Evolutionary conservation across 2,113 vertebrate genomes (phyloP).

Genomic region (Pica pica): DNA sequence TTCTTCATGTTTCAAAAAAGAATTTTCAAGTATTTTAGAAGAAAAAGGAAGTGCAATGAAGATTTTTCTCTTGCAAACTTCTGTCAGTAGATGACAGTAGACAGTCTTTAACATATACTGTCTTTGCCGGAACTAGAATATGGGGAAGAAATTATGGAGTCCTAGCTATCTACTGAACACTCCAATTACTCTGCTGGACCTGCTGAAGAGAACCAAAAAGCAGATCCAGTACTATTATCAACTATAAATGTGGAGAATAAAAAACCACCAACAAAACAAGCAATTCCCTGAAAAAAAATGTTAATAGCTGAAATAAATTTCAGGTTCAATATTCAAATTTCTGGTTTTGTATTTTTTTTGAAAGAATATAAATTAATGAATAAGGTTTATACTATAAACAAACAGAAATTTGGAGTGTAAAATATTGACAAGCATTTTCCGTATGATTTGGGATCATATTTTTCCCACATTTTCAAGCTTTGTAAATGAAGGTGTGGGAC

Average conservation of each 20-base stretch:
- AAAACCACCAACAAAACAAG: background rate
- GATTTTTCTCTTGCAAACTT: background rate
- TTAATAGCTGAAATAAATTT: background rate
- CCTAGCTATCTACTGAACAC: background rate
- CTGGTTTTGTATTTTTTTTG: background rate
- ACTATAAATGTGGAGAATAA: background rate
- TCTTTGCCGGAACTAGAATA: background rate
- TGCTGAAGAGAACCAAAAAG: background rate
- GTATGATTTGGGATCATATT: rapidly evolving
- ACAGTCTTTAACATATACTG: background rate
- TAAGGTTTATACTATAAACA: background rate
- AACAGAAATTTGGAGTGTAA: background rate
- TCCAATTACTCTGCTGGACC: background rate
- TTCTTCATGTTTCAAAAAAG: background rate
- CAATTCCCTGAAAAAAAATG: background rate
- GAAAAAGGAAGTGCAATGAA: background rate
- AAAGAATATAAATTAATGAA: background rate
- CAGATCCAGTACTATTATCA: background rate
- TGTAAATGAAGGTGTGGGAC: background rate
- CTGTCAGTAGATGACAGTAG: background rate
- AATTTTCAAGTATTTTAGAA: background rate
- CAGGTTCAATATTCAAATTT: background rate
- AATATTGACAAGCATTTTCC: background rate
- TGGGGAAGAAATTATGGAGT: background rate
- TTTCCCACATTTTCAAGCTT: background rate